Conservation (phyloP, 2,888 invertebrate species). For the Cheilosia vulpina region DNA sequence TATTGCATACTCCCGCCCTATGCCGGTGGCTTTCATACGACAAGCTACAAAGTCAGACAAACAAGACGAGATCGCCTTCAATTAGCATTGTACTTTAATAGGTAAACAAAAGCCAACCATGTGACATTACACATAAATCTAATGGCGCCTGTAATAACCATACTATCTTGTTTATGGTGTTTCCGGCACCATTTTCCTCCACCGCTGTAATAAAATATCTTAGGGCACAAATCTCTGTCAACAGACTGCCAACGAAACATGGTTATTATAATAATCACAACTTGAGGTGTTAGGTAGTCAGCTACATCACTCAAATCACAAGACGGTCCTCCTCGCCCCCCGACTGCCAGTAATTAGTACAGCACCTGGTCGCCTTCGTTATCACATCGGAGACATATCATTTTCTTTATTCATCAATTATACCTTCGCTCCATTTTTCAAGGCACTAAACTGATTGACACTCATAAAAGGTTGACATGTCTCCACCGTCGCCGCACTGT, state of each 20-base stretch:
- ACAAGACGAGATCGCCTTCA: too few relatives aligned
- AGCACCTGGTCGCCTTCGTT: conserved; percentile 16
- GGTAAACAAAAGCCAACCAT: not conserved
- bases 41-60: too few relatives aligned
- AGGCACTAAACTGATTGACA: conserved; percentile 25
- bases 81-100: not conserved
- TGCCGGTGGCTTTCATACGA: too few relatives aligned
- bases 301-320: conserved; percentile 4
- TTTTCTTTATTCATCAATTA: conserved; percentile 26
- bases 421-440: conserved; percentile 8
- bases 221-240: not conserved
- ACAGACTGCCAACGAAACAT: not conserved
- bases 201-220: not conserved
- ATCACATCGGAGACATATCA: not conserved
- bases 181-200: not conserved
- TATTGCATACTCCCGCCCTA: too few relatives aligned
- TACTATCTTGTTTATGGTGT: not conserved
- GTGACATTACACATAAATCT: not conserved
- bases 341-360: conserved; percentile 27
- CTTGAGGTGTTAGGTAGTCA: conserved; percentile 1
- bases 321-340: not conserved
- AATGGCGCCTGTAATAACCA: not conserved
- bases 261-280: conserved; percentile 1
- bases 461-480: conserved; percentile 9
- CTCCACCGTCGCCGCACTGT: not conserved